Conservation (phyloP, 2,888 invertebrate genomes). For the Lasioglossum oenotherae region DNA sequence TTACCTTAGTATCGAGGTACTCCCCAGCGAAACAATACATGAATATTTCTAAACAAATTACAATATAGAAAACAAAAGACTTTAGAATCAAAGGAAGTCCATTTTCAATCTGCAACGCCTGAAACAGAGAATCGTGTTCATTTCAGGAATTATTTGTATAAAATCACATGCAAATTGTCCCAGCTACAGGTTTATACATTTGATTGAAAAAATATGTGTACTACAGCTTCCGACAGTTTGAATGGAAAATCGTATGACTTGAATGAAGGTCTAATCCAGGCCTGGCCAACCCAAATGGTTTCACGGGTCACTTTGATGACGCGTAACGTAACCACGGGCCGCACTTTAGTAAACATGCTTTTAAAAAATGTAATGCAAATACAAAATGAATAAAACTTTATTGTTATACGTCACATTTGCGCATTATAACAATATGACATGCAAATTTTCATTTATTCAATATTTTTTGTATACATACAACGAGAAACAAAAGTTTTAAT, state of each 20-base stretch:
- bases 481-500: no score
- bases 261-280: not conserved
- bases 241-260: not conserved
- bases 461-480: no score
- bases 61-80: constrained; percentile 50
- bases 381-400: no score
- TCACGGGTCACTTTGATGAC: no score
- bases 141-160: not conserved
- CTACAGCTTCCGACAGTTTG: not conserved
- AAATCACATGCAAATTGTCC: not conserved
- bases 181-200: not conserved
- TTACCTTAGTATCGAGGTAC: constrained; percentile 66
- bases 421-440: no score
- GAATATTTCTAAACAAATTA: constrained; percentile 53
- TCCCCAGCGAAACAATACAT: constrained; percentile 70
- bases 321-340: no score
- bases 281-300: no score
- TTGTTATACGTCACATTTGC: no score
- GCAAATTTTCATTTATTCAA: no score
- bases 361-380: no score
- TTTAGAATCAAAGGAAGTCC: constrained; percentile 47
- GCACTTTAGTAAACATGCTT: no score
- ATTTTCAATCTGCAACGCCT: constrained; percentile 54
- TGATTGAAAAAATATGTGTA: not conserved
- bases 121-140: not conserved